phyloP scores from a whole-genome alignment of 2,888 invertebrate genomes.

The Melinaea menophilus region DNA sequence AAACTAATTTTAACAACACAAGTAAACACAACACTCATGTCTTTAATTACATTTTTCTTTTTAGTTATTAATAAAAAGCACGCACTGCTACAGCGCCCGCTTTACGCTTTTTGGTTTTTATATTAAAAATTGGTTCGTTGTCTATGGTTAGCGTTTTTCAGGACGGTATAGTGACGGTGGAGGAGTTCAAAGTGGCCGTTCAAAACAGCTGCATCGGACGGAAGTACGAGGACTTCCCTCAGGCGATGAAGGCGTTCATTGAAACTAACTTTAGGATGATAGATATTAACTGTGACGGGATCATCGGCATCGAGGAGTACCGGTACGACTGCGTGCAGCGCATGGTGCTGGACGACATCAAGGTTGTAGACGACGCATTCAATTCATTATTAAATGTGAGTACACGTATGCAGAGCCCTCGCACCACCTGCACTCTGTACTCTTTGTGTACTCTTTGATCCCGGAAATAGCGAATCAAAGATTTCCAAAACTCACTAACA shows the following conservation, averaged over 20 bases:
- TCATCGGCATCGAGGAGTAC: slow-evolving; percentile 88
- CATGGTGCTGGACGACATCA: slow-evolving; percentile 87
- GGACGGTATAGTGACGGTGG: slow-evolving; percentile 89
- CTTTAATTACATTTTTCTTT: slow-evolving; percentile 7
- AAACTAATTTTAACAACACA: not conserved
- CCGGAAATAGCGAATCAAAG: no score
- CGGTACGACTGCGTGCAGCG: slow-evolving; percentile 89
- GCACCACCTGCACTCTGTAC: no score
- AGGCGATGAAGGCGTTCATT: slow-evolving; percentile 91
- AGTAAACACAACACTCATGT: slow-evolving; percentile 8
- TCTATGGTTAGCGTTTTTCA: slow-evolving; percentile 50
- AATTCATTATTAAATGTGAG: slow-evolving; percentile 86
- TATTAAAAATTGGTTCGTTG: slow-evolving; percentile 19
- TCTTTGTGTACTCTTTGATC: no score
- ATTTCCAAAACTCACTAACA: no score
- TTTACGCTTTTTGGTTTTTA: slow-evolving; percentile 37
- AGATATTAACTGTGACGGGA: slow-evolving; percentile 88
- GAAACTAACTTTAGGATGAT: slow-evolving; percentile 90
- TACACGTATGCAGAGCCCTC: slow-evolving; percentile 31
- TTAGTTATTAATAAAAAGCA: slow-evolving; percentile 18
- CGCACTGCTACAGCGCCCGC: slow-evolving; percentile 37
- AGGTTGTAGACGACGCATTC: slow-evolving; percentile 86
- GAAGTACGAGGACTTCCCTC: slow-evolving; percentile 87
- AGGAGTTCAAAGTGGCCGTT: slow-evolving; percentile 89
- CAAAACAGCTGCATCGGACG: slow-evolving; percentile 88